Percentiles rank a stretch among this genome's conserved stretches.
Conservation (phyloP, 1,140 invertebrate genomes). For the Brachionus asplanchnoidis region DNA sequence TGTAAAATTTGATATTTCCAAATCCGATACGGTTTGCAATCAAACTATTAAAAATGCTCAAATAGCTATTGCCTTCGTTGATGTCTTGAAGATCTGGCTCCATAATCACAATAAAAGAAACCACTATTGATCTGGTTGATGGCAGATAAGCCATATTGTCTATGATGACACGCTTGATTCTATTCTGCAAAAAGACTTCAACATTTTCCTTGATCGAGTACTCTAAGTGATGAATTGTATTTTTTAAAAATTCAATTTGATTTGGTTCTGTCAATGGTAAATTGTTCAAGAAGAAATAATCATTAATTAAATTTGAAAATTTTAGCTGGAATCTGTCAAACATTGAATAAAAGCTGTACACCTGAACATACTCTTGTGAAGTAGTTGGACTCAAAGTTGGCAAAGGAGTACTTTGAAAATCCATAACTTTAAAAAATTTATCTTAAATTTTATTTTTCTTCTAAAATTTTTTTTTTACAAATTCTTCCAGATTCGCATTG, state of each 20-base stretch:
- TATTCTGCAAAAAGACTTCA: not conserved
- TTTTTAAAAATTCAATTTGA: not conserved
- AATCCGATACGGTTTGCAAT: conserved; percentile 3
- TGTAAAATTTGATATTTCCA: not conserved
- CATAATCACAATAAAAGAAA: conserved; percentile 18
- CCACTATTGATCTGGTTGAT: not conserved
- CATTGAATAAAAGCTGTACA: conserved; percentile 32
- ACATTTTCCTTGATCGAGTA: not conserved
- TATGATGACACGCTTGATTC: not conserved
- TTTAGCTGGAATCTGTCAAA: conserved; percentile 26
- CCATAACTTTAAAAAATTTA: not conserved
- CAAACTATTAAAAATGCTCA: conserved; percentile 20
- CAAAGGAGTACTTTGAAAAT: not conserved
- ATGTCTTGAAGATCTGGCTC: conserved; percentile 1
- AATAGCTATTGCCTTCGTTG: not conserved
- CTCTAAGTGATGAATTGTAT: not conserved
- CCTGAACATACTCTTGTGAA: not conserved
- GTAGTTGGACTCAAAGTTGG: conserved; percentile 21
- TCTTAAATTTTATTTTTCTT: not conserved
- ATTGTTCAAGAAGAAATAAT: conserved; percentile 24
- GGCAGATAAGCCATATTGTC: conserved; percentile 32
- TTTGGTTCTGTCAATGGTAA: not conserved
- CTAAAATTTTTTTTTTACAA: not conserved
- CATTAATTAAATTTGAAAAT: conserved; percentile 1
- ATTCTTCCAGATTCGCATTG: conserved; percentile 20